These are phyloP conservation scores for Himantopus leucocephalus DNA, from an alignment of 2,113 vertebrate genomes.

Conservation along the genomic window DNA sequence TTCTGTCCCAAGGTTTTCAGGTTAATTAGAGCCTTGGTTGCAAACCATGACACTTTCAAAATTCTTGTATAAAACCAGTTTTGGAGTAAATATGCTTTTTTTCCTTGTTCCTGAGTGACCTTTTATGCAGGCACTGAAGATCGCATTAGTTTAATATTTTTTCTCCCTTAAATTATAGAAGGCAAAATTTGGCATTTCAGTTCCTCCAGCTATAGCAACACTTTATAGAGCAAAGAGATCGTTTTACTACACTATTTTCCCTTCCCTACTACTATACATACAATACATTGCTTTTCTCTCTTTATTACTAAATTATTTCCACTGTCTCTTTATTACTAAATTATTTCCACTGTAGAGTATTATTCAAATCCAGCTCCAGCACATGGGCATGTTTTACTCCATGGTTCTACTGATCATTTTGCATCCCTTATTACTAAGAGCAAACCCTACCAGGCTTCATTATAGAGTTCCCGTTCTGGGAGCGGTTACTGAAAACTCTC, in stretches of 20 bases:
- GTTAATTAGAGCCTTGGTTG: background rate
- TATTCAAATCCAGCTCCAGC: background rate
- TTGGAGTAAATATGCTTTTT: background rate
- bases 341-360: background rate
- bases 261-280: background rate
- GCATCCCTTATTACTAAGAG: background rate
- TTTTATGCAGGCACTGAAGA: background rate
- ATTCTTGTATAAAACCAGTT: background rate
- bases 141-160: background rate
- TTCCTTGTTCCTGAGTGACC: background rate
- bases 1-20: background rate
- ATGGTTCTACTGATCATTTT: background rate
- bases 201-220: background rate
- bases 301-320: background rate
- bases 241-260: background rate
- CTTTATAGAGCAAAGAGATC: background rate
- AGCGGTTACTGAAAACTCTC: background rate
- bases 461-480: background rate
- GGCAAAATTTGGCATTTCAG: background rate
- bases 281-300: background rate
- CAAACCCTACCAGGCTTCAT: background rate
- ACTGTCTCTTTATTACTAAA: background rate
- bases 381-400: background rate
- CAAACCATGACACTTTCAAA: background rate
- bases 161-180: background rate